Conservation (phyloP, 2,797 vertebrate species). For the Chelon labrosus region DNA sequence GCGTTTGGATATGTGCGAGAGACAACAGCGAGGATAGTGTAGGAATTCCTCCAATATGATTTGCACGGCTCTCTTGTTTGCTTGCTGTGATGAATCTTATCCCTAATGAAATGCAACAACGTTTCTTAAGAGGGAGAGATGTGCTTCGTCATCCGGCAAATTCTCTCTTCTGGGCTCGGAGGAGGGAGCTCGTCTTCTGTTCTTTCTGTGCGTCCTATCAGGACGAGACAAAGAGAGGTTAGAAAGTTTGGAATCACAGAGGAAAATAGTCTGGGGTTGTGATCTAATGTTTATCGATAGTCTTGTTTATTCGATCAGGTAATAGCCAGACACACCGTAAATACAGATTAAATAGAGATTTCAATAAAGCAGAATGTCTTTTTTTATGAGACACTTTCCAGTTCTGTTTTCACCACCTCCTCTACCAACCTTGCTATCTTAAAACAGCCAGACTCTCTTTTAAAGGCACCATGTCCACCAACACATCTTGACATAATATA, state of each 20-base stretch:
- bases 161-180: constrained; percentile 66
- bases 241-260: constrained; percentile 15
- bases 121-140: constrained; percentile 77
- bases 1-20: constrained; percentile 26
- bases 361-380: too few species aligned
- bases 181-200: constrained; percentile 50
- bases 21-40: constrained; percentile 42
- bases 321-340: background rate
- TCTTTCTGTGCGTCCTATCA: constrained; percentile 43
- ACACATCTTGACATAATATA: too few species aligned
- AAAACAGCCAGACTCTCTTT: too few species aligned
- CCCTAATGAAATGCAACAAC: constrained; percentile 84
- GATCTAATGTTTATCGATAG: background rate
- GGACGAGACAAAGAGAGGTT: constrained; percentile 28
- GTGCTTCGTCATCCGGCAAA: constrained; percentile 81
- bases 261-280: background rate
- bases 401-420: too few species aligned
- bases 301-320: constrained; percentile 14
- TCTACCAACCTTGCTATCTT: too few species aligned
- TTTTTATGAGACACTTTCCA: background rate
- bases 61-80: constrained; percentile 79
- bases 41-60: constrained; percentile 74
- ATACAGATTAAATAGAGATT: background rate
- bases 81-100: constrained; percentile 81
- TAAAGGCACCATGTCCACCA: too few species aligned